A percentile compares a stretch with the other conserved stretches of the same genome.
Evolutionary conservation across 2,113 vertebrate species (phyloP).

Genomic region (Gobius niger): DNA sequence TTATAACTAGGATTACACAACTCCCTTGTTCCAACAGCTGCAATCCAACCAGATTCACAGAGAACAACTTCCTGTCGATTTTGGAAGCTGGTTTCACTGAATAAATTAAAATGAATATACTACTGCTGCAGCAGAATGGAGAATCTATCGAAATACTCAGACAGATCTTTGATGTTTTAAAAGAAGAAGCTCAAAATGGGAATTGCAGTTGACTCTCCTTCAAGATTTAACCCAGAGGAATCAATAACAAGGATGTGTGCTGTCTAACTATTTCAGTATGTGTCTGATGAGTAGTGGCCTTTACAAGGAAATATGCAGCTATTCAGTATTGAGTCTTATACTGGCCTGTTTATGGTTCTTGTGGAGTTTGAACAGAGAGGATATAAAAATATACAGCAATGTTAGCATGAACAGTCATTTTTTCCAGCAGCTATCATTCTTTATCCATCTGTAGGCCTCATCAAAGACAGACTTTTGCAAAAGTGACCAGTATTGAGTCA

Average conservation of each 20-base stretch:
- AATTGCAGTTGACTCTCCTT: background rate
- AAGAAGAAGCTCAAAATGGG: slow-evolving; percentile 5
- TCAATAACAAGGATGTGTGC: background rate
- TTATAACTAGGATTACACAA: background rate
- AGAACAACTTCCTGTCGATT: slow-evolving; percentile 1
- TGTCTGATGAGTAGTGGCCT: slow-evolving; percentile 1
- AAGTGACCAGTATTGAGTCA: background rate
- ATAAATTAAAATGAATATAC: slow-evolving; percentile 13
- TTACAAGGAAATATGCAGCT: background rate
- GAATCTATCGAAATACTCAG: slow-evolving; percentile 9
- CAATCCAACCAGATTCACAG: background rate
- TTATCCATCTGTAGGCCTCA: too few species aligned
- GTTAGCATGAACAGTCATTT: too few species aligned
- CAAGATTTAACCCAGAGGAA: background rate
- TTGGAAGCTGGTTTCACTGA: slow-evolving; percentile 4
- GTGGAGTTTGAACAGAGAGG: background rate
- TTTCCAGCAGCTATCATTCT: too few species aligned
- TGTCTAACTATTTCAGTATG: slow-evolving; percentile 2
- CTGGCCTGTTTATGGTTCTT: background rate
- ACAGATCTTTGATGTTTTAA: slow-evolving; percentile 14
- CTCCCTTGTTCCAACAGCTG: background rate
- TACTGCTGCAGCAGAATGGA: slow-evolving; percentile 4
- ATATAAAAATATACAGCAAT: background rate
- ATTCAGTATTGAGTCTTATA: background rate
- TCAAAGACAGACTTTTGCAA: too few species aligned